Base-by-base conservation (phyloP, 2,113 vertebrate species). In the Gulo gulo region DNA sequence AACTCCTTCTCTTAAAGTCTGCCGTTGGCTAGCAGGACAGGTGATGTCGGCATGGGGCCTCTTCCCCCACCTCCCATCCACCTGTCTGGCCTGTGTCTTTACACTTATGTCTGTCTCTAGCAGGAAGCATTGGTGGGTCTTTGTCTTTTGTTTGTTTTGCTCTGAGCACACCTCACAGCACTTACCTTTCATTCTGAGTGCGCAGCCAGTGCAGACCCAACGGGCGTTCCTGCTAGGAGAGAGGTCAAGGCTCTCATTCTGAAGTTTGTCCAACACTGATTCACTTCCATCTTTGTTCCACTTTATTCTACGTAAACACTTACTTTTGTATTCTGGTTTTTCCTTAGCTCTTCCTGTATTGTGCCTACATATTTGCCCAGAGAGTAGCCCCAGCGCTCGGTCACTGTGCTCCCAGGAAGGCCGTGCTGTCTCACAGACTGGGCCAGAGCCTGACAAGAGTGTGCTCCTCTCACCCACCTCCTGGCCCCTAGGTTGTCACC, bases 1-100 rank as follows among this genome's bases (percentile, higher is more conserved):
- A 29, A 21, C 39, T 2, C 34, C 1, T 16, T 21, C 90, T 36
- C 67, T 21, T 7, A 16, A 71, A 18, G 5, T 55, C 47, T 9
- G 10, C 47, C 18, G 3, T 31, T 7, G 29, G 23, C 1, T 1
- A 36, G 23, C 1, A 3, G 4, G 3, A 31, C 16, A 1, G 15
- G 18, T 20, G 1, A 16, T 16, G 15, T 50, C 8, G 4, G 42
- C 4, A 0, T 34, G 45, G 42, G 29, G 29, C 39, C 24, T 26
- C 39, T 74, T 74, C 39, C 73, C 73, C 26, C 1, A 6, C 73
- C 39, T 74, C 23, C 73, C 24, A 0, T 29, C 39, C 23, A 11
- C 15, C 71, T 2, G 1, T 45, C 39, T 24, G 6, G 42, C 73
- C 39, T 42, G 71, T 26, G 3, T 45, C 71, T 42, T 42, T 26